Base-by-base conservation (phyloP, 53 echinoderm and acorn worm genomes). In the Holothuria leucospilota region DNA sequence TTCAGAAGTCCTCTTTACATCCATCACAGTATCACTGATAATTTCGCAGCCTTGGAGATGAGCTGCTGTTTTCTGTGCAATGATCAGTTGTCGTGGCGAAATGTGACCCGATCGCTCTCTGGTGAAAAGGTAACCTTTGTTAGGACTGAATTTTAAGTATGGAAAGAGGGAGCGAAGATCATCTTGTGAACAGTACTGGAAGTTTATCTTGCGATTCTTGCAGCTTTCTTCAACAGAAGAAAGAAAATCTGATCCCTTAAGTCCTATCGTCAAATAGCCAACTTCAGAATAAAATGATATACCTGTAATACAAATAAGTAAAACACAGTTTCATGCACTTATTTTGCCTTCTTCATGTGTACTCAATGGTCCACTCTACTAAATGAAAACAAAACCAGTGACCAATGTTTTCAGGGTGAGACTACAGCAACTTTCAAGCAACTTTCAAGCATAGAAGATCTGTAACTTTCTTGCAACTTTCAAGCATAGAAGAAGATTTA, bases 41-140 rank as follows among this genome's bases (percentile, higher is more conserved):
- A 95, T 75, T n/a, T 89, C 61, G 39, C 95, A 95, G 15, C 95
- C 91, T 39, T 51, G 72, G 2, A 46, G 38, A 20, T 67, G 85
- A 5, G 95, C 95, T 0, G 90, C 67, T 18, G 58, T 84, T 74
- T 89, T 87, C 63, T 96, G 93, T 21, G 96, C 96, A 5, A 59
- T 52, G 68, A 91, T 63, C 20, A 93, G 87, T 70, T 75, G 78
- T 20, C 96, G 62, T 20, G 93, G 91, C 28, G 68, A 91, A 27
- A 95, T 86, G 81, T 95, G 81, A 6, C 96, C 96, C 6, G 91
- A 94, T 27, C 15, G 38, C 15, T n/a, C 23, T 46, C 25, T 46
- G 10, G 27, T 46, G 23, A 21, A 52, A 16, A 77, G 20, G 27
- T 77, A 77, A 21, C n/a, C 51, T 51, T 77, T 77, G 2, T 21